A percentile compares a stretch with the other conserved stretches of the same genome.
These are phyloP conservation scores for Panthera uncia DNA, from an alignment of 2,113 vertebrate genomes.

Conservation along the genomic window DNA sequence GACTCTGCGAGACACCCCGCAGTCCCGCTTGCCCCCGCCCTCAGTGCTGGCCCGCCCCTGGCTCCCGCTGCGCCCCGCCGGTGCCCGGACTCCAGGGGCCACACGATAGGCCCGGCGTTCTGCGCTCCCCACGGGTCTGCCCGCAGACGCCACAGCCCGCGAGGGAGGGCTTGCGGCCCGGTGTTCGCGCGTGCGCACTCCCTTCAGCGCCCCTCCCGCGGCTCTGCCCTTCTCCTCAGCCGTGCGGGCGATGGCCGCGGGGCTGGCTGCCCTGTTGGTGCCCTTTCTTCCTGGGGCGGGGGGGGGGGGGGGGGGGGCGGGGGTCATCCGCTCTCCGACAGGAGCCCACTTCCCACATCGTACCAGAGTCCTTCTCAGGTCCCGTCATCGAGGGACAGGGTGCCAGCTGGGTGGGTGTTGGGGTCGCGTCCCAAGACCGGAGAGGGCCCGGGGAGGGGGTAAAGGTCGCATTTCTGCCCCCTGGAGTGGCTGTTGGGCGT, in stretches of 20 bases:
- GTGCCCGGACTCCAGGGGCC: background rate
- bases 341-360: background rate
- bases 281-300: background rate
- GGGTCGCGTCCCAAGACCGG: background rate
- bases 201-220: fast-evolving
- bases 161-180: background rate
- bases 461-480: background rate
- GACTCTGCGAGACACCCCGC: background rate
- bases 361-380: background rate
- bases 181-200: background rate
- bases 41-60: background rate
- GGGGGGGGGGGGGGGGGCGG: no score
- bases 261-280: background rate
- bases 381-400: background rate
- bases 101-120: background rate
- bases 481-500: background rate
- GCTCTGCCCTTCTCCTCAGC: background rate
- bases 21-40: background rate
- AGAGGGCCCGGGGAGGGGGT: no score
- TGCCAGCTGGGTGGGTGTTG: background rate
- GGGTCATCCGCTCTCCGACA: background rate
- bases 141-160: background rate
- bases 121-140: background rate
- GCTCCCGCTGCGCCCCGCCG: background rate
- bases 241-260: fast-evolving